These are phyloP conservation scores for Microtus ochrogaster DNA, from an alignment of 2,113 vertebrate genomes.

Conservation along the genomic window DNA sequence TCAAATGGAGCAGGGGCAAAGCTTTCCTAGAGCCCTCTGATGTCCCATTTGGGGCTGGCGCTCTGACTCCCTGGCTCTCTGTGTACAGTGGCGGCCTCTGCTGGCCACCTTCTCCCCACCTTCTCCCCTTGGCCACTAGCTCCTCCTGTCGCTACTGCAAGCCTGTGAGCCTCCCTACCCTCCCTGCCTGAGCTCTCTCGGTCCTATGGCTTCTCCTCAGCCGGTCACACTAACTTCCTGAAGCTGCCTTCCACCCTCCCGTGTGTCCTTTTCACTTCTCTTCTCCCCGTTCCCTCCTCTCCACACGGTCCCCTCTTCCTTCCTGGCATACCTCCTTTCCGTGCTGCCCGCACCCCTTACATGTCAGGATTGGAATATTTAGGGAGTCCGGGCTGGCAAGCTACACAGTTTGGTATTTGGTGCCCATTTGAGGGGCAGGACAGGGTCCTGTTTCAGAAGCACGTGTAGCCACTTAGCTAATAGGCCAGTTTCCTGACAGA, in stretches of 20 bases:
- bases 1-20: not conserved
- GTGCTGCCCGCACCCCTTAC: not conserved
- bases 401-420: not conserved
- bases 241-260: not conserved
- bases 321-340: not conserved
- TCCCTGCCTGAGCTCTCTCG: not conserved
- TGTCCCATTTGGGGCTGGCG: not conserved
- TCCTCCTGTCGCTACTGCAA: not conserved
- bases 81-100: not conserved
- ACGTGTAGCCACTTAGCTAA: not conserved
- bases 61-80: not conserved
- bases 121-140: accelerated
- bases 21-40: not conserved
- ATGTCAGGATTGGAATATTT: not conserved
- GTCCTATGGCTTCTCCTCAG: not conserved
- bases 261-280: not conserved
- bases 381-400: not conserved
- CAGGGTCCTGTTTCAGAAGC: not conserved
- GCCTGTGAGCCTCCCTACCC: not conserved
- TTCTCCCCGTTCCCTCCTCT: not conserved
- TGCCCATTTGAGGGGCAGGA: not conserved
- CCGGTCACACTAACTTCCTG: not conserved
- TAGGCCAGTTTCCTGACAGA: not conserved
- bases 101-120: not conserved
- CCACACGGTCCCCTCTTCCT: no score